Conservation (phyloP, 53 echinoderm and acorn worm species). For the Echinarachnius parma region DNA sequence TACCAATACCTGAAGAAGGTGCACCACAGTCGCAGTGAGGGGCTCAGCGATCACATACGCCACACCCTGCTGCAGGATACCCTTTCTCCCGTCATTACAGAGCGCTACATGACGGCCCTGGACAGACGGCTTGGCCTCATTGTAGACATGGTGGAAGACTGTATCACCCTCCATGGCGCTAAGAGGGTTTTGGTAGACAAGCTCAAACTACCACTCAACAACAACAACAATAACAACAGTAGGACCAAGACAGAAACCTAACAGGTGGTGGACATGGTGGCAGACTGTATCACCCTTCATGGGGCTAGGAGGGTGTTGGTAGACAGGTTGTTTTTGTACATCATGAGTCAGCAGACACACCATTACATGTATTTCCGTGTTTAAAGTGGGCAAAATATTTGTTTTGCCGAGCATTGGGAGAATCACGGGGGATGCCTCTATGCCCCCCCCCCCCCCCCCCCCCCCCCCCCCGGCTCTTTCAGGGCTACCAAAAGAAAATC, state of each 20-base stretch:
- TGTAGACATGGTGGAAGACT: slow-evolving; percentile 51
- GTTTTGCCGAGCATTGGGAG: too few relatives aligned
- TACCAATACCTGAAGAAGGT: slow-evolving; percentile 20
- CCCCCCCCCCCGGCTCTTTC: too few relatives aligned
- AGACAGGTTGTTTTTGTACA: too few relatives aligned
- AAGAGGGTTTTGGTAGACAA: slow-evolving; percentile 59
- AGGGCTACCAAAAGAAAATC: too few relatives aligned
- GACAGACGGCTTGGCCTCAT: slow-evolving; percentile 65
- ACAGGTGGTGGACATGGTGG: slow-evolving; percentile 45
- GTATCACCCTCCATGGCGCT: slow-evolving; percentile 52
- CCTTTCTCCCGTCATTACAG: slow-evolving; percentile 75
- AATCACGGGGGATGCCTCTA: too few relatives aligned
- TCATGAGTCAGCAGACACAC: too few relatives aligned
- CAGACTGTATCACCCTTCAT: slow-evolving; percentile 55
- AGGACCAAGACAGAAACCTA: neutral
- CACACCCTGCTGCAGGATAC: slow-evolving; percentile 63
- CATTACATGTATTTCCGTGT: too few relatives aligned
- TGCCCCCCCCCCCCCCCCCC: too few relatives aligned
- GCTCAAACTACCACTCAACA: slow-evolving; percentile 4
- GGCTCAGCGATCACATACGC: slow-evolving; percentile 63
- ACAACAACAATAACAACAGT: neutral
- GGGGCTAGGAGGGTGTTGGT: slow-evolving; percentile 60
- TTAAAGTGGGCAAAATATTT: too few relatives aligned
- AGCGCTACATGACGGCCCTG: slow-evolving; percentile 54
- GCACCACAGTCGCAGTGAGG: neutral